phyloP scores from a whole-genome alignment of 2,888 invertebrate species.

The Chloroclystis v-ata region DNA sequence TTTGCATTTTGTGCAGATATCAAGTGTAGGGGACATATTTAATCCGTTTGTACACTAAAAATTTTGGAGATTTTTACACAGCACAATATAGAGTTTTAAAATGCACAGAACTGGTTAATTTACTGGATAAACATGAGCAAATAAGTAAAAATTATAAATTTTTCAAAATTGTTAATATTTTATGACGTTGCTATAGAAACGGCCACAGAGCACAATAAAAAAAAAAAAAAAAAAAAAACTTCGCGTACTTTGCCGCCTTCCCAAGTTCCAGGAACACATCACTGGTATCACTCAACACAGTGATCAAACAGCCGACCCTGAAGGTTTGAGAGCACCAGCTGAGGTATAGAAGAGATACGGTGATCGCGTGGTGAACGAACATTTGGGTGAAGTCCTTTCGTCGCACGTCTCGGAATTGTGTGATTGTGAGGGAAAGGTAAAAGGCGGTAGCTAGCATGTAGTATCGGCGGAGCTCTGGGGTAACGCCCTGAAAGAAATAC shows the following conservation, averaged over 20 bases:
- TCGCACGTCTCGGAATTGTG: neutral
- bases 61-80: too few species aligned
- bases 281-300: slow-evolving; percentile 91
- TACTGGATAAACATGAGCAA: too few species aligned
- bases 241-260: slow-evolving; percentile 97
- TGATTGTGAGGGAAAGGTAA: neutral
- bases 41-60: too few species aligned
- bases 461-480: slow-evolving; percentile 94
- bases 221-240: too few species aligned
- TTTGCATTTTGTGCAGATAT: too few species aligned
- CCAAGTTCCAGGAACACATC: slow-evolving; percentile 95
- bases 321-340: slow-evolving; percentile 97
- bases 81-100: too few species aligned
- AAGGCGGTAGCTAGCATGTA: slow-evolving; percentile 93
- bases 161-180: too few species aligned
- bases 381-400: neutral
- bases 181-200: too few species aligned
- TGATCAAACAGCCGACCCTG: slow-evolving; percentile 92
- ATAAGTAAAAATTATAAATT: too few species aligned
- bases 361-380: neutral
- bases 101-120: too few species aligned
- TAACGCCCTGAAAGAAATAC: slow-evolving; percentile 82
- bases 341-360: slow-evolving; percentile 78
- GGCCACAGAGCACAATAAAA: too few species aligned
- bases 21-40: too few species aligned